phyloP scores from a whole-genome alignment of 2,888 invertebrate species.

The Lysandra coridon region DNA sequence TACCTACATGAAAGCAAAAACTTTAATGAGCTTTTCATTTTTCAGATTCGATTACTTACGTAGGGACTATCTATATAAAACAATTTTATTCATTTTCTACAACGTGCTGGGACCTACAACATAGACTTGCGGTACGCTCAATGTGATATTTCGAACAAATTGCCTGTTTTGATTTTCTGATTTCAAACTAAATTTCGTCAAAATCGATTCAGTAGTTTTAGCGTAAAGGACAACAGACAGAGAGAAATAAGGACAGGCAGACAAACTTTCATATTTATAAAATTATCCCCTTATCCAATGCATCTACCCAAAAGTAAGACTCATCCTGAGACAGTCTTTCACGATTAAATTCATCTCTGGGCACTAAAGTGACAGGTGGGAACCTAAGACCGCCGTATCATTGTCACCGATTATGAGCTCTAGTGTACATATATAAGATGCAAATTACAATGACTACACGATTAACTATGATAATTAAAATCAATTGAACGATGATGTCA shows the following conservation, averaged over 20 bases:
- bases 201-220: no score
- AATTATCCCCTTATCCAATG: not conserved
- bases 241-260: no score
- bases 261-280: no score
- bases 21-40: no score
- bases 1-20: no score
- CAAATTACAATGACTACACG: not conserved
- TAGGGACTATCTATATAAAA: not conserved
- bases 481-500: conserved; percentile 31
- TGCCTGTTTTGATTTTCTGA: no score
- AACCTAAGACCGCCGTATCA: not conserved
- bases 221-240: no score
- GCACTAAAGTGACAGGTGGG: conserved; percentile 9
- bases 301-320: not conserved
- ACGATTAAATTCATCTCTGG: not conserved
- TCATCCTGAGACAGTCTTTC: not conserved
- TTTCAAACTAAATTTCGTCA: no score
- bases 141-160: no score
- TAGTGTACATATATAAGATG: not conserved
- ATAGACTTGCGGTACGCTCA: not conserved
- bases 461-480: conserved; percentile 26
- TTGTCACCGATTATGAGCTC: not conserved
- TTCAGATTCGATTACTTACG: no score
- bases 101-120: not conserved
- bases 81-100: not conserved